Evolutionary conservation across 2,797 vertebrate species (phyloP).

Genomic region (Capromys pilorides): DNA sequence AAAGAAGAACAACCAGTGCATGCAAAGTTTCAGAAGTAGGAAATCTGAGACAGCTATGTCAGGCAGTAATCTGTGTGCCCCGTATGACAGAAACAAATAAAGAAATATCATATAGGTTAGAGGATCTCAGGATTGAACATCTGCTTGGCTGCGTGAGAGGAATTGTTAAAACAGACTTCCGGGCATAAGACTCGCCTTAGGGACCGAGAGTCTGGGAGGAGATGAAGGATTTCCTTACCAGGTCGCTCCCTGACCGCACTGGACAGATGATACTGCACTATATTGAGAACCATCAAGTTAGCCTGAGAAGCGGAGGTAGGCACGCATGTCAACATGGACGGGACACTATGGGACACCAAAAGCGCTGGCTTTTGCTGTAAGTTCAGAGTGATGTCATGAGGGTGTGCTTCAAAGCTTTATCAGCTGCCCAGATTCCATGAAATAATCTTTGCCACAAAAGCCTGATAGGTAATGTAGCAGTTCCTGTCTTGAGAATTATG

Average conservation of each 20-base stretch:
- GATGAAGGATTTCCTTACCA: background rate
- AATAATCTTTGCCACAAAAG: background rate
- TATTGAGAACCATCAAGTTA: background rate
- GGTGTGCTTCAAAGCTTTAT: background rate
- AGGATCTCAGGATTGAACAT: background rate
- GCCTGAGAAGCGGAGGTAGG: background rate
- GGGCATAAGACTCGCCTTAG: background rate
- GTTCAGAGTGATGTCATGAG: background rate
- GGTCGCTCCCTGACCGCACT: too few species aligned
- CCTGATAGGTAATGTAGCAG: background rate
- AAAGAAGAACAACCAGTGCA: background rate
- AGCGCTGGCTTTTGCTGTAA: background rate
- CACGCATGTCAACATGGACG: too few species aligned
- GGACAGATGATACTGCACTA: fast-evolving
- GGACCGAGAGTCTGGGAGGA: background rate
- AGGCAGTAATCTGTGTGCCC: background rate
- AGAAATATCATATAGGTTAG: background rate
- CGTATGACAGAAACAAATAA: background rate
- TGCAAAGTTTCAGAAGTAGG: background rate
- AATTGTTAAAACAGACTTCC: background rate
- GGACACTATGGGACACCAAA: background rate
- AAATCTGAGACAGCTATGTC: background rate
- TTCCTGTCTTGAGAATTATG: background rate
- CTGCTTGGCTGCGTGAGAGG: background rate
- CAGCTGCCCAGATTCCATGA: background rate